Base-by-base conservation (phyloP, 2,888 invertebrate species). In the Epinotia brunnichana region DNA sequence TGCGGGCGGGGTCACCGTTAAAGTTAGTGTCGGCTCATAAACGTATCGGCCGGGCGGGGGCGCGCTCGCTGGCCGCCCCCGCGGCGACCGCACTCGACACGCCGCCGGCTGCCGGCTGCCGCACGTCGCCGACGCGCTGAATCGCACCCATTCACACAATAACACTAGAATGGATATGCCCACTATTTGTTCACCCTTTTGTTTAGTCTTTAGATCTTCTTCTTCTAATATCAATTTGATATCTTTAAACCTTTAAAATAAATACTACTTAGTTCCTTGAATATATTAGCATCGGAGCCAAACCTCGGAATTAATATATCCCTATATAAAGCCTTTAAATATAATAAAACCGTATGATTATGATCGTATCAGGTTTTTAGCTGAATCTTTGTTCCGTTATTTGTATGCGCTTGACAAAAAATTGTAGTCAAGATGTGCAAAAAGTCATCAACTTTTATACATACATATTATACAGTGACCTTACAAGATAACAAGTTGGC, bases 31-130 rank as follows among this genome's bases (percentile, higher is more conserved):
- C 89, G 88, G 90, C 90, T 91, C 91, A 91, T 92, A 91, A 92
- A 90, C 90, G 91, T 91, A 91, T 89, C 90, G 89, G 87, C 82
- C 68, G 73, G 53, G 70, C 61, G 64, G 80, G 80, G 79, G 80
- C 78, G 80, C 80, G 80, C 80, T 78, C 80, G 80, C 80, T 78
- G 78, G 81, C 78, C 80, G 79, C 77, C 91, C 91, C 91, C 91
- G 91, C 90, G 90, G 92, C 92, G 91, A 91, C 92, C 92, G 91
- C 91, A 91, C 91, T 90, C 91, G 90, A 90, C 92, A 90, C 90
- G 91, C 89, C 82, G 87, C 87, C 87, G 73, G 91, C 89, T 82
- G 87, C 87, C 87, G 64, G 72, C 57, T 77, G 82, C 83, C 83
- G 91, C 91, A 90, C 91, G 92, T 90, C 90, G 91, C 87, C 91